phyloP scores from a whole-genome alignment of 2,113 vertebrate species.

The Cichladusa arquata region DNA sequence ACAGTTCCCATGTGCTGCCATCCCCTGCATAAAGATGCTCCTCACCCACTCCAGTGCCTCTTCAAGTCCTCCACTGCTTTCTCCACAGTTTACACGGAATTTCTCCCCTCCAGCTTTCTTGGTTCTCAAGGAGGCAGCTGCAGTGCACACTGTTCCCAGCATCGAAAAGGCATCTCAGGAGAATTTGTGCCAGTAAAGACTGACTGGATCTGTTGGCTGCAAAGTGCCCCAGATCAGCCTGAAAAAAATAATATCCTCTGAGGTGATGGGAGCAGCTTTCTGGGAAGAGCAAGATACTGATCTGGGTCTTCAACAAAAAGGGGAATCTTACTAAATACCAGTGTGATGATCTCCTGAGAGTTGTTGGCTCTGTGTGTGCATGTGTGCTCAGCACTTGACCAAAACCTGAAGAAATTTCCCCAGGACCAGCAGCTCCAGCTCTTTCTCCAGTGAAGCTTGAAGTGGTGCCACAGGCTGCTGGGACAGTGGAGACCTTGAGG shows the following conservation, averaged over 20 bases:
- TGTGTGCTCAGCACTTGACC: background rate
- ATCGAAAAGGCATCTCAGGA: background rate
- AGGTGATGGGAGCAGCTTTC: background rate
- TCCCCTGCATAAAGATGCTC: background rate
- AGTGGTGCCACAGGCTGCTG: background rate
- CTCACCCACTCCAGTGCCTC: background rate
- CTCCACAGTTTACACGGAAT: background rate
- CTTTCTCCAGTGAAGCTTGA: background rate
- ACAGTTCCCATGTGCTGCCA: background rate
- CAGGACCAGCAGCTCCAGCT: background rate
- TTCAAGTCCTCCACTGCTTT: accelerated
- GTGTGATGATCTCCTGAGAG: background rate
- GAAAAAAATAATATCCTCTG: background rate
- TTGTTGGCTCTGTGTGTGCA: background rate
- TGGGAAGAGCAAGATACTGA: accelerated
- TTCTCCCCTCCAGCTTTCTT: background rate
- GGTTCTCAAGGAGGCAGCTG: background rate
- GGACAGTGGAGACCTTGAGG: background rate
- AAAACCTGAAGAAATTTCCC: background rate
- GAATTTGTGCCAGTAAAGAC: background rate
- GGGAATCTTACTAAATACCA: background rate
- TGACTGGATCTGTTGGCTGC: background rate
- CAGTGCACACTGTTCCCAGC: accelerated
- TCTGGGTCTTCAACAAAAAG: background rate
- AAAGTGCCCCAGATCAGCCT: background rate